phyloP scores from a whole-genome alignment of 2,888 invertebrate species.

The Terebella lapidaria region DNA sequence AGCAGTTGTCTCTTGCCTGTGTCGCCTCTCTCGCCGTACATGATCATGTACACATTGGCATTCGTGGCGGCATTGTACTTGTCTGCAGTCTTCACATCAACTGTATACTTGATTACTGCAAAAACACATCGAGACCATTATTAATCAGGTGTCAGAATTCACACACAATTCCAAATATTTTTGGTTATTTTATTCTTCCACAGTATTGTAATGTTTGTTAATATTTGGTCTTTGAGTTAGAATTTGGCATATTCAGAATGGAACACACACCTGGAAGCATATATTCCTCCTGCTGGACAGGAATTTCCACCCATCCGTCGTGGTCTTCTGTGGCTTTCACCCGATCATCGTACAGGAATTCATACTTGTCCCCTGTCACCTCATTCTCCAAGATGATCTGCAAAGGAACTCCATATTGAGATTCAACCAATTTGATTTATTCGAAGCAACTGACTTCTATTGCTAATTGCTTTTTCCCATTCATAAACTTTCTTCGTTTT shows the following conservation, averaged over 20 bases:
- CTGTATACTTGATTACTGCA: constrained; percentile 30
- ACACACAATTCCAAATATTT: no score
- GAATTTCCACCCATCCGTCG: constrained; percentile 37
- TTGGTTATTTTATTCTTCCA: no score
- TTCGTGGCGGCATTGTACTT: constrained; percentile 34
- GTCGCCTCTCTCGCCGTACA: constrained; percentile 45
- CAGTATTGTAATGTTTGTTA: no score
- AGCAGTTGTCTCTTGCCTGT: constrained; percentile 31
- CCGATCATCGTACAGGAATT: constrained; percentile 25
- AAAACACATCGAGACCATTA: no score
- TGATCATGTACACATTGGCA: constrained; percentile 35
- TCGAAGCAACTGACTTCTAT: no score
- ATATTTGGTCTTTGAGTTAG: no score
- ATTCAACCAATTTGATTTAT: no score
- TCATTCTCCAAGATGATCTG: constrained; percentile 32
- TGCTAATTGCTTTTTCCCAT: no score
- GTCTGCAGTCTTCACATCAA: constrained; percentile 42
- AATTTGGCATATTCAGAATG: no score
- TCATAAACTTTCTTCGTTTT: no score
- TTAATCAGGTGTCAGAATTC: no score
- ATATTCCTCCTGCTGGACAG: constrained; percentile 19
- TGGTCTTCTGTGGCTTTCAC: constrained; percentile 26
- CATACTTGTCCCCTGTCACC: constrained; percentile 26
- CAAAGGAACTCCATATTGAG: no score
- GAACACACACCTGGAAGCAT: constrained; percentile 5